A percentile compares a stretch with the other conserved stretches of the same genome.
Evolutionary conservation across 2,888 invertebrate species (phyloP).

Genomic region (Bembecia ichneumoniformis): DNA sequence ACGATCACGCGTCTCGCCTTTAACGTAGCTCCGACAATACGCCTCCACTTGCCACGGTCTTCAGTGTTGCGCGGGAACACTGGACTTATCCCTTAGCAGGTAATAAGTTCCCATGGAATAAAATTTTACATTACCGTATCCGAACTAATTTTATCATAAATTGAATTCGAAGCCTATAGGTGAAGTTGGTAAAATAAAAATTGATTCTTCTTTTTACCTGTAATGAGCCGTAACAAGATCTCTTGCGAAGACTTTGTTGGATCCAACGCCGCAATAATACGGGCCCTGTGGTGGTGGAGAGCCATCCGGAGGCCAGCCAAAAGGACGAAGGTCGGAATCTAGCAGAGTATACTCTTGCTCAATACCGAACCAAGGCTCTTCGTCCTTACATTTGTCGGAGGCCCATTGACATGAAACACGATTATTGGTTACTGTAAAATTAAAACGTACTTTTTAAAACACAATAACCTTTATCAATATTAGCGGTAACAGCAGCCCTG

Average conservation of each 20-base stretch:
- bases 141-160: too few relatives aligned
- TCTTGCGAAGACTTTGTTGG: constrained; percentile 87
- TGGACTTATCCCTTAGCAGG: too few relatives aligned
- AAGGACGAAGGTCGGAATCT: constrained; percentile 81
- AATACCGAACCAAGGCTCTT: constrained; percentile 85
- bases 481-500: too few relatives aligned
- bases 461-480: too few relatives aligned
- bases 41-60: too few relatives aligned
- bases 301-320: constrained; percentile 88
- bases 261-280: constrained; percentile 94
- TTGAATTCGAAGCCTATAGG: neutral
- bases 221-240: constrained; percentile 94
- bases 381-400: constrained; percentile 73
- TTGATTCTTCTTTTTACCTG: constrained; percentile 6
- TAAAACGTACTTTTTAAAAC: too few relatives aligned
- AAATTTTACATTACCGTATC: neutral
- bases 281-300: constrained; percentile 90
- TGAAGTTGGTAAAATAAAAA: neutral
- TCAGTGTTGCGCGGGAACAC: too few relatives aligned
- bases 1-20: too few relatives aligned
- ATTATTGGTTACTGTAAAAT: constrained; percentile 72
- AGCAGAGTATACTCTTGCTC: constrained; percentile 86
- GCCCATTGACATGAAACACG: constrained; percentile 76
- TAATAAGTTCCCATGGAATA: neutral
- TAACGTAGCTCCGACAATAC: too few relatives aligned